These are phyloP conservation scores for Falco punctatus DNA, from an alignment of 2,113 vertebrate species.

Conservation along the genomic window DNA sequence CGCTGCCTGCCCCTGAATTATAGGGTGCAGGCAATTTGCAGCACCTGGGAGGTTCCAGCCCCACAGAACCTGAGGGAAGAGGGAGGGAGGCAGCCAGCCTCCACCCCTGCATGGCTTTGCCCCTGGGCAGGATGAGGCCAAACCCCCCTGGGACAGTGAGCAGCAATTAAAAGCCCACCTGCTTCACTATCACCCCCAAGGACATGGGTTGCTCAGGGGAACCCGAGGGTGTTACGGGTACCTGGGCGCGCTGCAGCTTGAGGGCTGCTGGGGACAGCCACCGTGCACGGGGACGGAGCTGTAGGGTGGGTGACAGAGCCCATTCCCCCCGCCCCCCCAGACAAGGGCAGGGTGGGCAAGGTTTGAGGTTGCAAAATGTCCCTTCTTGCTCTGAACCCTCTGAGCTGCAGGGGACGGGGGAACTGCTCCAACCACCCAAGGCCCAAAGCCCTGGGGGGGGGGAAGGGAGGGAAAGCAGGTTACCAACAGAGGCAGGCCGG, in stretches of 20 bases:
- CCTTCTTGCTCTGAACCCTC: background rate
- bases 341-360: background rate
- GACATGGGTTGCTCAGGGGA: background rate
- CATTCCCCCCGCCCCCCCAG: accelerated
- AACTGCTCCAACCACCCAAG: background rate
- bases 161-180: background rate
- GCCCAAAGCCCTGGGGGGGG: background rate
- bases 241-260: background rate
- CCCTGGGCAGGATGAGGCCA: background rate
- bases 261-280: background rate
- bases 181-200: no score
- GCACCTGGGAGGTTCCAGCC: no score
- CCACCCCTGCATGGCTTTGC: background rate
- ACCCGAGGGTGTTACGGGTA: background rate
- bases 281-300: background rate
- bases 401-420: background rate
- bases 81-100: no score
- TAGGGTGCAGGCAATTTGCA: no score
- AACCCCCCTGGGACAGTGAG: background rate
- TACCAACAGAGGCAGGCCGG: background rate
- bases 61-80: no score
- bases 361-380: background rate
- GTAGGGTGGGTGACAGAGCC: background rate
- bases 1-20: no score
- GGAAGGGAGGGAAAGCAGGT: background rate